Conservation (phyloP, 2,113 vertebrate species). For the Myrmecophaga tridactyla region DNA sequence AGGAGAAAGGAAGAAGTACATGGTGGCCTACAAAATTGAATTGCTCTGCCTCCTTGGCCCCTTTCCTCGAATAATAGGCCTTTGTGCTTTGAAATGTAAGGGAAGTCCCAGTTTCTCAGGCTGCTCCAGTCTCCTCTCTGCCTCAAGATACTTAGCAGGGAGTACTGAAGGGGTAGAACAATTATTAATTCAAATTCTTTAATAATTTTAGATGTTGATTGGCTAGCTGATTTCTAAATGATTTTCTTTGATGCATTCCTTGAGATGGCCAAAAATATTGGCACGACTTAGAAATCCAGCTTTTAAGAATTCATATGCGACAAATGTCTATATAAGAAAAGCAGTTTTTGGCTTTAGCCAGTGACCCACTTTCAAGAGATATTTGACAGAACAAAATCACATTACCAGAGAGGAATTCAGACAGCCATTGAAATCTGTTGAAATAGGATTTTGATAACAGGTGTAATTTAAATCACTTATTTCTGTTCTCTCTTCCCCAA, state of each 20-base stretch:
- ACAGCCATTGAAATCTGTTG: neutral
- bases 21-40: slow-evolving; percentile 82
- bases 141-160: slow-evolving; percentile 80
- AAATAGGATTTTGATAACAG: slow-evolving; percentile 22
- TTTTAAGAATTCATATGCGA: neutral
- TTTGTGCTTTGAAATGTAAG: slow-evolving; percentile 87
- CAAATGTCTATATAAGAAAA: neutral
- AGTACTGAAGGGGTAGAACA: slow-evolving; percentile 52
- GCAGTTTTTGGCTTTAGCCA: slow-evolving; percentile 2
- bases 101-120: slow-evolving; percentile 89
- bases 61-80: slow-evolving; percentile 85
- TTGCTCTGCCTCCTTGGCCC: slow-evolving; percentile 71
- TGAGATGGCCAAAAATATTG: neutral
- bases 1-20: slow-evolving; percentile 74
- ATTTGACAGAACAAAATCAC: neutral
- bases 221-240: slow-evolving; percentile 35
- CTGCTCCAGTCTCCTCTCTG: slow-evolving; percentile 58
- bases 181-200: slow-evolving; percentile 9
- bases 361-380: slow-evolving; percentile 42
- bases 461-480: neutral
- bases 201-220: slow-evolving; percentile 9
- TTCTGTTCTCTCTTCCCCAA: neutral
- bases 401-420: slow-evolving; percentile 27
- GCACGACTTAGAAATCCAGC: neutral
- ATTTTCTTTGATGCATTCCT: neutral